Evolutionary conservation across 2,888 invertebrate species (phyloP), one percentile per base, ranked within the genome.

Genomic region (Oscheius onirici): DNA sequence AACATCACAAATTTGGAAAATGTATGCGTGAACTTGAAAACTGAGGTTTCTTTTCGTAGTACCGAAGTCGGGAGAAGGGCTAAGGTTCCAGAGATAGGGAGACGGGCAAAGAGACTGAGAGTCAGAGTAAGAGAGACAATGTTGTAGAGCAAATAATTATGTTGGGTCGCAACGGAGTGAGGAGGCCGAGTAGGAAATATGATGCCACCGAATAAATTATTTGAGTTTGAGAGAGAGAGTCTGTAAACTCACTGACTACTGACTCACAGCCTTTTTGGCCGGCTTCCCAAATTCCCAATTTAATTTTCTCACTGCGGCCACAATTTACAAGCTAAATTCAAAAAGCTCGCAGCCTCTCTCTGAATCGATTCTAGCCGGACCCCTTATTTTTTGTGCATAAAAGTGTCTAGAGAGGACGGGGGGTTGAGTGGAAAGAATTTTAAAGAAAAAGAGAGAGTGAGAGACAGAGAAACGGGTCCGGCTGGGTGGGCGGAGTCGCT

Each of bases 211-310:
- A 49, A 49, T 49, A 49, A 49, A 49, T 49, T 49, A 17, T 15
- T 49, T 15, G n/a, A 49, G 17, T 20, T 17, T 20, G 15, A 49
- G 49, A 17, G 49, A 49, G 49, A 49, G 1, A 49, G 49, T 17
- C 20, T 17, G 49, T 34, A 34, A 34, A 34, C 5, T 34, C 5
- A 34, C 8, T 34, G n/a, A 3, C 34, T 34, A 3, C 34, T 34
- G 34, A 34, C 34, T 34, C 34, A 34, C 34, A 34, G n/a, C n/a
- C n/a, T n/a, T 34, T 34, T 34, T 34, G 34, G 8, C 5, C 26
- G 55, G 26, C 13, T 55, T 15, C 55, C 26, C 26, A 15, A 55
- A 55, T 55, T 55, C 28, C 55, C 22, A 55, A 55, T 55, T 55
- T 26, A 15, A 55, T 55, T 55, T 55, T 55, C 55, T 55, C 34